phyloP scores from a whole-genome alignment of 2,888 invertebrate genomes.

The Noctua janthina region DNA sequence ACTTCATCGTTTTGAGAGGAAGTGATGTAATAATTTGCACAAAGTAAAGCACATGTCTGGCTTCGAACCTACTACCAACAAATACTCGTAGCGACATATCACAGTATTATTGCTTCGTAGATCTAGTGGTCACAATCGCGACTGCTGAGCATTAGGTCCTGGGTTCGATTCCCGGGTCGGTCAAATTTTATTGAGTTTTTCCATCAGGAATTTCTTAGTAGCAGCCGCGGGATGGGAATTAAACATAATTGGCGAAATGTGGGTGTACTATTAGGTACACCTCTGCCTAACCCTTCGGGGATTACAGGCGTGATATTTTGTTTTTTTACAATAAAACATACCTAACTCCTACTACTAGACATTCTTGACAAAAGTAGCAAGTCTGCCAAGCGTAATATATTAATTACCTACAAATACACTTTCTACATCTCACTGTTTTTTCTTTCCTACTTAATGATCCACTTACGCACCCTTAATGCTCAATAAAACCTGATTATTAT shows the following conservation, averaged over 20 bases:
- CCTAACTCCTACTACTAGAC: no score
- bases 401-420: not conserved
- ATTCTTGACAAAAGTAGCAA: not conserved
- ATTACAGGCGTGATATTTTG: no score
- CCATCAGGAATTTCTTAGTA: no score
- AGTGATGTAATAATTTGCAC: no score
- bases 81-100: not conserved
- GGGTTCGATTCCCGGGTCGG: no score
- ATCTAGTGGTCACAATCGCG: no score
- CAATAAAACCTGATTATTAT: constrained; percentile 27
- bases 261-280: not conserved
- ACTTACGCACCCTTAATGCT: not conserved
- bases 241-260: not conserved
- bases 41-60: not conserved
- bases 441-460: not conserved
- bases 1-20: no score
- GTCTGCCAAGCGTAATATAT: not conserved
- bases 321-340: not conserved
- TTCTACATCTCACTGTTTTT: not conserved
- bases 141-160: no score
- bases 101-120: not conserved
- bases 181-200: no score
- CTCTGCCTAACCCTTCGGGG: no score
- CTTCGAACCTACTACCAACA: not conserved
- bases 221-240: no score